phyloP scores from a whole-genome alignment of 2,113 vertebrate species.

The Boleophthalmus pectinirostris region DNA sequence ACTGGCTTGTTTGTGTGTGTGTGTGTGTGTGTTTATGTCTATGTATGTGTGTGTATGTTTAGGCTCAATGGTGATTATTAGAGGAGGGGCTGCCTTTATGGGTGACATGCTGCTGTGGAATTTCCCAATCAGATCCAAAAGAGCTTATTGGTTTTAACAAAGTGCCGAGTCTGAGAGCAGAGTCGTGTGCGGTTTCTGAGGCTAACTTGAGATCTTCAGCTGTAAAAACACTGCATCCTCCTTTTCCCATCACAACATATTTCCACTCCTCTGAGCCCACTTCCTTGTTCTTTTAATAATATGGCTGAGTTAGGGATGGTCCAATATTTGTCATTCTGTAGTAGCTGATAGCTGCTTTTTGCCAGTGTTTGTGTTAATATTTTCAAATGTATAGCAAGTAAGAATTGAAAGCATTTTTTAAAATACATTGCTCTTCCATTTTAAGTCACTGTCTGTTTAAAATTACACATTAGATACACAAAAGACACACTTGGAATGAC shows the following conservation, averaged over 20 bases:
- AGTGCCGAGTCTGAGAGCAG: constrained; percentile 8
- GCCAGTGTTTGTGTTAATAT: background rate
- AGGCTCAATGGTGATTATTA: constrained; percentile 29
- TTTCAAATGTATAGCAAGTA: background rate
- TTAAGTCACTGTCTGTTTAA: too few relatives aligned
- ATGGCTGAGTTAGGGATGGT: background rate
- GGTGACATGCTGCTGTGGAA: constrained; percentile 50
- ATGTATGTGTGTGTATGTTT: background rate
- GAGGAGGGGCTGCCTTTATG: constrained; percentile 47
- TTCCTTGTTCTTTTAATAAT: constrained; percentile 22
- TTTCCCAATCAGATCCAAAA: constrained; percentile 56
- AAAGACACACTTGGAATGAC: too few relatives aligned
- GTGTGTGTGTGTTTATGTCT: constrained; percentile 13
- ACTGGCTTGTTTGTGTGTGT: constrained; percentile 38
- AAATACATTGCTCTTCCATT: too few relatives aligned
- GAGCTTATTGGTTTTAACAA: constrained; percentile 50
- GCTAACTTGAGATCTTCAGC: constrained; percentile 36
- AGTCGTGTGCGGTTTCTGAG: background rate
- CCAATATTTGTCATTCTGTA: background rate
- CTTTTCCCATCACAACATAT: constrained; percentile 23
- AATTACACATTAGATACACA: too few relatives aligned
- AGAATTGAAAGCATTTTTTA: too few relatives aligned
- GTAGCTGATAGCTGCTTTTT: background rate
- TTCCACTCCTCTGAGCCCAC: background rate
- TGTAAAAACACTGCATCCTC: constrained; percentile 52